Percentiles rank a stretch among this genome's conserved stretches.
These are phyloP conservation scores for Platorchestia sp. DNA, from an alignment of 1,140 invertebrate genomes.

Conservation along the genomic window DNA sequence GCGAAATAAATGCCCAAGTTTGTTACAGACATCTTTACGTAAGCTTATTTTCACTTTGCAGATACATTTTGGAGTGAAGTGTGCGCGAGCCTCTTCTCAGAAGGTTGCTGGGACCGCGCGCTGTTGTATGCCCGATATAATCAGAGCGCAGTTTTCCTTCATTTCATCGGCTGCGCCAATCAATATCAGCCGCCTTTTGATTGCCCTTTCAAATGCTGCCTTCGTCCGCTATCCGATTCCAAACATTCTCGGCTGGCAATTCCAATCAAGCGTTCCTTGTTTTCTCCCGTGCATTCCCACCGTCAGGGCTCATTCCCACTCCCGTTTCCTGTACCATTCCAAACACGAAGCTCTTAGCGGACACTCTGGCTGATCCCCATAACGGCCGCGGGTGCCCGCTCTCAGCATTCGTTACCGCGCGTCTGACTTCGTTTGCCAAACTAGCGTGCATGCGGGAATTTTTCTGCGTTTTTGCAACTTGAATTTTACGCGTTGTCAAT, in stretches of 20 bases:
- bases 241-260: constrained; percentile 30
- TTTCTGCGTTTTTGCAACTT: neutral
- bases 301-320: constrained; percentile 47
- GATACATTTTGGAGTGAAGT: neutral
- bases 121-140: neutral
- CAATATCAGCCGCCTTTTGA: constrained; percentile 33
- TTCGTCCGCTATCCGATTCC: constrained; percentile 23
- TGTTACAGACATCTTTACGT: neutral
- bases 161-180: neutral
- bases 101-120: neutral
- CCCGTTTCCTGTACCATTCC: constrained; percentile 36
- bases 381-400: neutral
- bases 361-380: constrained; percentile 27
- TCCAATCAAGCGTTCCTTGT: constrained; percentile 51
- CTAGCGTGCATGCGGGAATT: neutral
- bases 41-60: neutral
- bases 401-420: neutral
- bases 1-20: neutral
- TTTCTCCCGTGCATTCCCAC: constrained; percentile 43
- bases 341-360: constrained; percentile 25
- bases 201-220: constrained; percentile 26
- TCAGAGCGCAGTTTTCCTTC: neutral
- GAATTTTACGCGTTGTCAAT: neutral
- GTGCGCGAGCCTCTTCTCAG: neutral
- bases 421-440: neutral